phyloP scores from a whole-genome alignment of 30 jellyfish, hydroid and myxozoan genomes.

The Clytia hemisphaerica region DNA sequence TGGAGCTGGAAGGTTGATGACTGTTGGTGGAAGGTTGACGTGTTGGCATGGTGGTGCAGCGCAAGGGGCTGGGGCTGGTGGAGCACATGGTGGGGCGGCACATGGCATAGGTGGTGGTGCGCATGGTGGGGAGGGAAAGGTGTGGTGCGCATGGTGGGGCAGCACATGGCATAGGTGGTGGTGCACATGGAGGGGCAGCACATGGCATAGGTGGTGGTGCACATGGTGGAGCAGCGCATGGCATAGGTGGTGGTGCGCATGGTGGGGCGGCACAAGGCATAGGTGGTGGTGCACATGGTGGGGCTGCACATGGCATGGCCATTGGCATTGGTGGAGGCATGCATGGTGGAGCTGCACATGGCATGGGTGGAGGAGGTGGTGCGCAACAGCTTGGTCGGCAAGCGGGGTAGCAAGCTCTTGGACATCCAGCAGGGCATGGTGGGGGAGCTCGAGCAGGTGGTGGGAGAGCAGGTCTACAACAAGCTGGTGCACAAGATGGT shows the following conservation, averaged over 20 bases:
- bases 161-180: too few relatives aligned
- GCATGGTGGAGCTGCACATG: slow-evolving; percentile 94
- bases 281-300: slow-evolving; percentile 76
- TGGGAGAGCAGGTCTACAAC: slow-evolving; percentile 51
- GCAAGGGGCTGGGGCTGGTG: slow-evolving; percentile 68
- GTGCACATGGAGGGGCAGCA: too few relatives aligned
- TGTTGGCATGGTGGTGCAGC: slow-evolving; percentile 58
- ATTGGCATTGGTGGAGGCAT: slow-evolving; percentile 85
- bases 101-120: too few relatives aligned
- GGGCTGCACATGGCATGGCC: slow-evolving; percentile 67
- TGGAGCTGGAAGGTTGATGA: too few relatives aligned
- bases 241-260: slow-evolving; percentile 86
- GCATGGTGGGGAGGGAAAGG: too few relatives aligned
- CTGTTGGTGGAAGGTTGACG: slow-evolving; percentile 78
- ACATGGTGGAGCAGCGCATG: too few relatives aligned
- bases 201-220: too few relatives aligned
- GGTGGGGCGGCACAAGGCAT: slow-evolving; percentile 70
- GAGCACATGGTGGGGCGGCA: too few relatives aligned
- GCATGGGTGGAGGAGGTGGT: slow-evolving; percentile 97
- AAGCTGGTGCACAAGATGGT: slow-evolving; percentile 82
- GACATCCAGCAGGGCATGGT: slow-evolving; percentile 89
- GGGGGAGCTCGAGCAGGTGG: too few relatives aligned
- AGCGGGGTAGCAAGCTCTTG: slow-evolving; percentile 87
- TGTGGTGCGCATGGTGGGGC: too few relatives aligned
- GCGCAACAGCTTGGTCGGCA: slow-evolving; percentile 56